These are phyloP conservation scores for Oikopleura dioica DNA, from an alignment of 23 tunicate genomes.

Conservation along the genomic window DNA sequence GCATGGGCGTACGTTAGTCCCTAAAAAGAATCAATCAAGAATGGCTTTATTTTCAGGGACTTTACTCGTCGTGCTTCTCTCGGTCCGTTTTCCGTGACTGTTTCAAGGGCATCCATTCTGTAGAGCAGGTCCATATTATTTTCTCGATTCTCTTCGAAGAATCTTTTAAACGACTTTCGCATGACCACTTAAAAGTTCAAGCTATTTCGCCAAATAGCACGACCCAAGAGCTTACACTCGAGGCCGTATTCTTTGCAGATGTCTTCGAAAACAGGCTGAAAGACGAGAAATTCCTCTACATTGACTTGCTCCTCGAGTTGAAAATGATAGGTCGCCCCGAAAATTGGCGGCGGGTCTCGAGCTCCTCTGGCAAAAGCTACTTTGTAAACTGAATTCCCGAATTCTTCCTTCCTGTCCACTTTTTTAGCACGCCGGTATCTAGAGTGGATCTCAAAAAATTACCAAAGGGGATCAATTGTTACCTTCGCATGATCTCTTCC, in stretches of 20 bases:
- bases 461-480: no score
- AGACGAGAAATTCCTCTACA: neutral
- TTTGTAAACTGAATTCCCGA: neutral
- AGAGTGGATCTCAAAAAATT: no score
- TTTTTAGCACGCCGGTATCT: neutral
- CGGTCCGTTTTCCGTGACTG: slow-evolving; percentile 7
- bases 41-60: neutral
- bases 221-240: neutral
- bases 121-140: neutral
- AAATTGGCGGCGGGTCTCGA: neutral
- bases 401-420: neutral
- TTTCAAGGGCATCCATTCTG: slow-evolving; percentile 5
- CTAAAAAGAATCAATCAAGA: neutral
- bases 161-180: neutral
- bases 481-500: slow-evolving; percentile 11
- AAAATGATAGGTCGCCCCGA: neutral
- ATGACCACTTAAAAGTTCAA: slow-evolving; percentile 6
- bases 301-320: neutral
- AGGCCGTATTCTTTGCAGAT: neutral
- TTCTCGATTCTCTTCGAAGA: neutral
- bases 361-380: neutral
- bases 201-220: no score
- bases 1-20: neutral
- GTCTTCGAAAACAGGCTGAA: neutral
- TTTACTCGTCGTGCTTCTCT: neutral